Evolutionary conservation across 2,113 vertebrate genomes (phyloP), one percentile per base, ranked within the genome.

Genomic region (Agapornis roseicollis): DNA sequence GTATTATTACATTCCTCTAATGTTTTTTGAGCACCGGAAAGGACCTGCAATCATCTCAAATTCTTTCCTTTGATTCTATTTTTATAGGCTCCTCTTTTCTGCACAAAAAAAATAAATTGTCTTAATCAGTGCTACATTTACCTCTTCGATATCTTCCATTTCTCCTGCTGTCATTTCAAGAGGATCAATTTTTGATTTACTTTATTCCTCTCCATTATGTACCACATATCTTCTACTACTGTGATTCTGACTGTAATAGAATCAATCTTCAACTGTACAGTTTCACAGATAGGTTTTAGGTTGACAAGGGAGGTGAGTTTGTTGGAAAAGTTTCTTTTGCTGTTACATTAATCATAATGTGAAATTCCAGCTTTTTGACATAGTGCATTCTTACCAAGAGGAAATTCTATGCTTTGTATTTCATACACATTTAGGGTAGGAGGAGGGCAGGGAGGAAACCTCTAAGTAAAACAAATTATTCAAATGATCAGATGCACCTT

Each of bases 61-160:
- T 79, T 42, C 9, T 65, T 87, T 61, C 14, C 5, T 71, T 49
- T 70, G 16, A 58, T 80, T 88, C 25, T 65, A 3, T 33, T 73
- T 87, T 41, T 49, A 42, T n/a, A 89, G 16, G 12, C 0, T 85
- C 11, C 13, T 27, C 5, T 93, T 73, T 85, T 80, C 60, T 70
- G 25, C 46, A 80, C 31, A 77, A 77, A 61, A 77, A 80, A 82
- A 47, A 71, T 24, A 84, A 66, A 80, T 66, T 87, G 44, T 73
- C 74, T 82, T 94, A 92, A 89, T 94, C 91, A 90, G 80, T 72
- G 44, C 3, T n/a, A 53, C 55, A 64, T 92, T 94, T 81, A 55
- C 55, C 16, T 78, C 50, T 69, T 88, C 41, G 39, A 29, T 72
- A 79, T 58, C 76, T 87, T 89, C 28, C 24, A 76, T 80, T 93